Percentiles rank a stretch among this genome's conserved stretches.
phyloP scores from a whole-genome alignment of 2,797 vertebrate species.

The Sebastiscus albofasciatus region DNA sequence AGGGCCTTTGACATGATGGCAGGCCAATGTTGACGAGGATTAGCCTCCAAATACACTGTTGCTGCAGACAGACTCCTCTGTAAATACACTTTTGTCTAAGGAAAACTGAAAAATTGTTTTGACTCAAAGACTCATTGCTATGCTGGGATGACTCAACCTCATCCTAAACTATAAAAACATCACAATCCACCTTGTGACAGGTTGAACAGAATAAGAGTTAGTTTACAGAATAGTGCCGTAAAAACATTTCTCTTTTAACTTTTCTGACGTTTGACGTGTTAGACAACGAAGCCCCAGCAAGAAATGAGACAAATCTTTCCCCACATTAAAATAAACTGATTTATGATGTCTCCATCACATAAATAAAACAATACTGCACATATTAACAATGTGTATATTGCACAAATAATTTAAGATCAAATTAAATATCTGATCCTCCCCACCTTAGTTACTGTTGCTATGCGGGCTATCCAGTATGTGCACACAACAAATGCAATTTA shows the following conservation, averaged over 20 bases:
- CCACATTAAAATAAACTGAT: neutral
- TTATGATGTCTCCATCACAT: neutral
- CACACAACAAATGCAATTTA: neutral
- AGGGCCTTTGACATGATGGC: neutral
- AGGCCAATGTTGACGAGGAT: constrained; percentile 24
- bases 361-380: neutral
- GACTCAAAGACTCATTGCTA: constrained; percentile 1
- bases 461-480: neutral
- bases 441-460: neutral
- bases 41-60: constrained; percentile 19
- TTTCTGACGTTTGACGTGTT: neutral
- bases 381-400: neutral
- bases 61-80: constrained; percentile 6
- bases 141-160: neutral
- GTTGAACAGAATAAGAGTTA: neutral
- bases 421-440: neutral
- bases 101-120: constrained; percentile 6
- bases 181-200: constrained; percentile 1
- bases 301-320: neutral
- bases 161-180: neutral
- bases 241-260: neutral
- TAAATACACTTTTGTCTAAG: constrained; percentile 10
- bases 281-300: neutral
- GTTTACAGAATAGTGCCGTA: neutral
- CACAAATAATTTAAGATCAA: neutral